A percentile compares a stretch with the other conserved stretches of the same genome.
Conservation (phyloP, 37 sponge, comb jelly and placozoan species). For the Oopsacas minuta region DNA sequence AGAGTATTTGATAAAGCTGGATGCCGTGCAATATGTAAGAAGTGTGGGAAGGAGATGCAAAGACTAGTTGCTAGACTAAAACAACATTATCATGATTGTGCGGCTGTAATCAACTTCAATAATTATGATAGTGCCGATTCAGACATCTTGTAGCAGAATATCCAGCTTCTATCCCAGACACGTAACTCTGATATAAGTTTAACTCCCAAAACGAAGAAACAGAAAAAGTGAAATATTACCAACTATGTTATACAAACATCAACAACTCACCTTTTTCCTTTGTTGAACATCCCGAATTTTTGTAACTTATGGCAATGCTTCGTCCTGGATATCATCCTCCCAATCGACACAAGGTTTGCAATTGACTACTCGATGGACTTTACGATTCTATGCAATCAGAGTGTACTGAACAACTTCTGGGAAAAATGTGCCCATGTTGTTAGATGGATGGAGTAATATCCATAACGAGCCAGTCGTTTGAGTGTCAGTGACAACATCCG, state of each 20-base stretch:
- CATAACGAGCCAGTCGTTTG: constrained; percentile 8
- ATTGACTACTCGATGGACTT: background rate
- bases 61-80: no score
- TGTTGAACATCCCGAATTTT: constrained; percentile 8
- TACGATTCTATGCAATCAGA: background rate
- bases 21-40: background rate
- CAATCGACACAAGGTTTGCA: background rate
- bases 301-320: background rate
- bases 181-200: background rate
- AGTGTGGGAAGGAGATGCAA: background rate
- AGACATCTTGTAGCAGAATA: background rate
- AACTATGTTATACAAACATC: background rate
- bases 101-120: background rate
- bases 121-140: background rate
- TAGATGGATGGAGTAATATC: constrained; percentile 20
- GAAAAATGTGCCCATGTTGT: background rate
- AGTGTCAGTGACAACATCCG: background rate
- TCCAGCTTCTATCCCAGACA: background rate
- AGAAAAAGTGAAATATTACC: background rate
- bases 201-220: background rate
- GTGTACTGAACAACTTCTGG: background rate
- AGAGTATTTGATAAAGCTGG: background rate
- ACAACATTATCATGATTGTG: no score
- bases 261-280: constrained; percentile 7
- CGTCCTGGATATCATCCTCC: constrained; percentile 7